Conservation (phyloP, 2,797 vertebrate genomes). For the Parambassis ranga region DNA sequence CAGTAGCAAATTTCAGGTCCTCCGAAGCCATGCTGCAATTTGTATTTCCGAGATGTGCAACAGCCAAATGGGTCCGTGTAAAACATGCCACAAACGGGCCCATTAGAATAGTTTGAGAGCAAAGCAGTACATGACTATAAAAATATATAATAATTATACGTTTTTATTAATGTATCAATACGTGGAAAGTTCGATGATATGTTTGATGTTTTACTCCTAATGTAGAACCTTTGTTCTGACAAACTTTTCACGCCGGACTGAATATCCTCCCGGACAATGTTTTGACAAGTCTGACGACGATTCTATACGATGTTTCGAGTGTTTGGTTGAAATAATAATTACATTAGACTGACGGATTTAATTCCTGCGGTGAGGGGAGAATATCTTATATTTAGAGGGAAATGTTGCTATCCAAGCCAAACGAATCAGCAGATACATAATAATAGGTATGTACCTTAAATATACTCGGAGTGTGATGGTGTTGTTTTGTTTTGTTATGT, state of each 20-base stretch:
- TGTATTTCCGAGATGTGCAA: constrained; percentile 39
- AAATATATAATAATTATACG: not conserved
- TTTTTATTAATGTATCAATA: not conserved
- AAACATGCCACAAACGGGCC: not conserved
- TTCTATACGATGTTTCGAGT: too few relatives aligned
- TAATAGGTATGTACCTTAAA: not conserved
- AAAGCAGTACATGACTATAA: fast-evolving
- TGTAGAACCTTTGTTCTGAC: fast-evolving
- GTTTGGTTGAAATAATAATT: too few relatives aligned
- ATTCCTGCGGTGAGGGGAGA: too few relatives aligned
- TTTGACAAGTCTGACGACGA: too few relatives aligned
- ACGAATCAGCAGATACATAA: not conserved
- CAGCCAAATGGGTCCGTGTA: constrained; percentile 29
- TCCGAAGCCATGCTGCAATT: constrained; percentile 56
- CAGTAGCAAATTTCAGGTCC: not conserved
- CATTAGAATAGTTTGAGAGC: fast-evolving
- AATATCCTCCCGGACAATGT: not conserved
- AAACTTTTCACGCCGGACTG: constrained; percentile 10
- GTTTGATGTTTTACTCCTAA: not conserved
- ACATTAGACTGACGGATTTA: too few relatives aligned
- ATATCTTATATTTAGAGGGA: too few relatives aligned
- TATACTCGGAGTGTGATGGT: not conserved
- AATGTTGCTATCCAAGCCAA: not conserved
- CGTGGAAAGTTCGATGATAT: too few relatives aligned
- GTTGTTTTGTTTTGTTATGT: fast-evolving